These are phyloP conservation scores for Dasysyrphus tricinctus DNA, from an alignment of 2,888 invertebrate genomes.

Conservation along the genomic window DNA sequence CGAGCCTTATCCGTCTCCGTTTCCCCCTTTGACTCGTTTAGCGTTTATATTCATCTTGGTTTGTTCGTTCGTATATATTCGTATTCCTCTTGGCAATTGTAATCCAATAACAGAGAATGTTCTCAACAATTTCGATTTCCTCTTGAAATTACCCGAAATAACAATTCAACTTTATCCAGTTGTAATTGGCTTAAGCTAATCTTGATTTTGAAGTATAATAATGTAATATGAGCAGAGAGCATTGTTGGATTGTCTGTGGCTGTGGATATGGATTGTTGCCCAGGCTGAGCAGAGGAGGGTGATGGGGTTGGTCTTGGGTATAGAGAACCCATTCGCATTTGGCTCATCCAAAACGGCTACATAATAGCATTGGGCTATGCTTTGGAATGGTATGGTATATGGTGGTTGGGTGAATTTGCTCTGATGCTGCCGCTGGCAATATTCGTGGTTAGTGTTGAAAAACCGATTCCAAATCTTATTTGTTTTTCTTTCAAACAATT, in stretches of 20 bases:
- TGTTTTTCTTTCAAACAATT: constrained; percentile 56
- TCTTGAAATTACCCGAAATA: constrained; percentile 74
- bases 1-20: background rate
- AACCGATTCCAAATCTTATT: constrained; percentile 70
- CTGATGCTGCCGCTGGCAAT: constrained; percentile 65
- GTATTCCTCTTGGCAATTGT: constrained; percentile 68
- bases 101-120: constrained; percentile 70
- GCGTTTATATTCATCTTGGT: constrained; percentile 29
- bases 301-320: background rate
- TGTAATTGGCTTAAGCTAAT: constrained; percentile 76
- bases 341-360: constrained; percentile 27
- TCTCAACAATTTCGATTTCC: constrained; percentile 72
- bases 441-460: constrained; percentile 74
- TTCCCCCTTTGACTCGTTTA: background rate
- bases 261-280: constrained; percentile 28
- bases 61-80: no score
- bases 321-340: constrained; percentile 34
- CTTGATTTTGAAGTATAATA: constrained; percentile 75
- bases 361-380: constrained; percentile 32
- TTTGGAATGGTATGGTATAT: constrained; percentile 1
- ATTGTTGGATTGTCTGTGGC: constrained; percentile 61
- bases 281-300: background rate
- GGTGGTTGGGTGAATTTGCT: constrained; percentile 34
- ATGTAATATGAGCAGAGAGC: constrained; percentile 73
- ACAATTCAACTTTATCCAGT: constrained; percentile 75